Evolutionary conservation across 2,888 invertebrate species (phyloP).

Genomic region (Escarpia spicata): DNA sequence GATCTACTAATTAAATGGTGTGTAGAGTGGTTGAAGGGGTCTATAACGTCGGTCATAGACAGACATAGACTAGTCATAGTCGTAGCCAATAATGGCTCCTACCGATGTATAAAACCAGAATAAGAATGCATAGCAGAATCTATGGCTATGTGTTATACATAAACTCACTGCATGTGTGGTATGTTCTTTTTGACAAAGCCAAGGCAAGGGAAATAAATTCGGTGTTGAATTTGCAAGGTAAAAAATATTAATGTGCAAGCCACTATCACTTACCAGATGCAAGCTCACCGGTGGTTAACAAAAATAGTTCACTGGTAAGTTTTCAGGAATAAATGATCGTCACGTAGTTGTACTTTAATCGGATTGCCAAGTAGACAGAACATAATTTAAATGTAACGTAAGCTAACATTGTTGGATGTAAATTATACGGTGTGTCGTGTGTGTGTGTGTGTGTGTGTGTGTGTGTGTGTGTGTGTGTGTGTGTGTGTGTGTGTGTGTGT

Average conservation of each 20-base stretch:
- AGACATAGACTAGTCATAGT: too few species aligned
- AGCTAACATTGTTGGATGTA: neutral
- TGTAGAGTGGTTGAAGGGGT: too few species aligned
- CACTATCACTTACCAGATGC: conserved; percentile 16
- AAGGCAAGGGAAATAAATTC: neutral
- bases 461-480: neutral
- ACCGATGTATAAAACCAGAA: too few species aligned
- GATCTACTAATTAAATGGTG: too few species aligned
- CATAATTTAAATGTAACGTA: neutral
- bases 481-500: too few species aligned
- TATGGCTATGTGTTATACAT: too few species aligned
- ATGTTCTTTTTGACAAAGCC: too few species aligned
- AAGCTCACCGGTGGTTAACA: neutral
- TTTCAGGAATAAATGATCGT: neutral
- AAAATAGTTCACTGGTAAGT: neutral
- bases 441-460: neutral
- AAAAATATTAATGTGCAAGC: neutral
- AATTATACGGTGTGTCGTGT: neutral
- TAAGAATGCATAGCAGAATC: too few species aligned
- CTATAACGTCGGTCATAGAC: too few species aligned
- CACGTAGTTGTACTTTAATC: neutral
- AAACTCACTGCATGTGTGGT: too few species aligned
- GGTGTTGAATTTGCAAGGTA: neutral
- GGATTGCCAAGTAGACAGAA: neutral
- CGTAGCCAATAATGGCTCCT: too few species aligned